A percentile compares a stretch with the other conserved stretches of the same genome.
Conservation (phyloP, 1,140 invertebrate species). For the Chironomus striatipennis region DNA sequence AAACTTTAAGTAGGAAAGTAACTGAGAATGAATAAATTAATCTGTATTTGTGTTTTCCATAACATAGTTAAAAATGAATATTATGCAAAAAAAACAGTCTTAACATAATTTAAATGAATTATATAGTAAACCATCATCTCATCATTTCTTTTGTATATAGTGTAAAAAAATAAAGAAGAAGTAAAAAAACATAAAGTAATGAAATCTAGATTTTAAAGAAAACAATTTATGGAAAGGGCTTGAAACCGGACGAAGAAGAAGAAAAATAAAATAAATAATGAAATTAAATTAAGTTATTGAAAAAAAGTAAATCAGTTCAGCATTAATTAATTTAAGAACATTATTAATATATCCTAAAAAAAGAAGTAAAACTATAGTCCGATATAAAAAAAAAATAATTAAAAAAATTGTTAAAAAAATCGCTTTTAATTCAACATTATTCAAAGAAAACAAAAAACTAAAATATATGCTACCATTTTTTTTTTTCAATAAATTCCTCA, state of each 20-base stretch:
- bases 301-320: not conserved
- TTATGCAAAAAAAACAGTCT: not conserved
- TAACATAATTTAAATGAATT: not conserved
- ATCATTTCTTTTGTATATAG: not conserved
- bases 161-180: not conserved
- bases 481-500: not conserved
- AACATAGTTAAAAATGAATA: not conserved
- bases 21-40: not conserved
- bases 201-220: not conserved
- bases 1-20: not conserved
- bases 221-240: not conserved
- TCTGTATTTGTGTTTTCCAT: not conserved
- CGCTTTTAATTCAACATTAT: conserved; percentile 7
- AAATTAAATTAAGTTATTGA: not conserved
- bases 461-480: not conserved
- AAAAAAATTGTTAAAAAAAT: not conserved
- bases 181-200: not conserved
- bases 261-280: not conserved
- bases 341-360: not conserved
- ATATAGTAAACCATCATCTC: not conserved
- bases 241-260: not conserved
- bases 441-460: not conserved
- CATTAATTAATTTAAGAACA: conserved; percentile 9
- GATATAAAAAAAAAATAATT: not conserved
- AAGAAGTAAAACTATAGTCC: not conserved